phyloP scores from a whole-genome alignment of 2,797 vertebrate genomes.

The Notoglanidium macrostoma region DNA sequence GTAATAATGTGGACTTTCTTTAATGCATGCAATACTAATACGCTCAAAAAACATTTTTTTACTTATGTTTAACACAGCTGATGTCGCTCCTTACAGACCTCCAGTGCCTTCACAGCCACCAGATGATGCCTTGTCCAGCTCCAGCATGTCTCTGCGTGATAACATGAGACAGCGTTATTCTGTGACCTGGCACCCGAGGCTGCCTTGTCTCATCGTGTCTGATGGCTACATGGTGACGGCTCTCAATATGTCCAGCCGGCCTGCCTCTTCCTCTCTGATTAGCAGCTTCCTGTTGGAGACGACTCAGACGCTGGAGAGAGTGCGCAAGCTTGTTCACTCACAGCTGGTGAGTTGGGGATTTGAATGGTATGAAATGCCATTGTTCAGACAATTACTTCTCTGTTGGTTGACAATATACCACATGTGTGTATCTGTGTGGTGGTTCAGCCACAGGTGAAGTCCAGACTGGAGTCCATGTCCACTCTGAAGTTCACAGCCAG shows the following conservation, averaged over 20 bases:
- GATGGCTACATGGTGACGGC: constrained; percentile 94
- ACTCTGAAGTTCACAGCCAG: constrained; percentile 76
- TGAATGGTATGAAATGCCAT: not conserved
- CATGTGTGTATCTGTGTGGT: constrained; percentile 10
- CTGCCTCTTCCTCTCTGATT: constrained; percentile 76
- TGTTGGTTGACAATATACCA: not conserved
- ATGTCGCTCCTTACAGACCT: constrained; percentile 69
- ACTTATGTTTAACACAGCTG: too few relatives aligned
- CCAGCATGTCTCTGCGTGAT: constrained; percentile 83
- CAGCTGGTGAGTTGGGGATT: constrained; percentile 68
- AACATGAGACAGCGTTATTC: constrained; percentile 88
- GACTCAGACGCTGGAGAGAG: constrained; percentile 79
- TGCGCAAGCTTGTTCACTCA: constrained; percentile 64
- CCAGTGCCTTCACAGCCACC: constrained; percentile 65
- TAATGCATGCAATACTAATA: not conserved
- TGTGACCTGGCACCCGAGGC: constrained; percentile 85
- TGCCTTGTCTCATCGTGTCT: constrained; percentile 87
- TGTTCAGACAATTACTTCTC: not conserved
- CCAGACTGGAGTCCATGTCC: constrained; percentile 75
- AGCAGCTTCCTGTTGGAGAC: constrained; percentile 81
- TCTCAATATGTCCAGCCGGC: constrained; percentile 73
- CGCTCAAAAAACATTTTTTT: not conserved
- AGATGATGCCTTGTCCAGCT: constrained; percentile 80
- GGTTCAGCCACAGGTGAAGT: constrained; percentile 72
- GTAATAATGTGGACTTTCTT: not conserved